Base-by-base conservation (phyloP, 2,888 invertebrate species). In the Mystacides longicornis region DNA sequence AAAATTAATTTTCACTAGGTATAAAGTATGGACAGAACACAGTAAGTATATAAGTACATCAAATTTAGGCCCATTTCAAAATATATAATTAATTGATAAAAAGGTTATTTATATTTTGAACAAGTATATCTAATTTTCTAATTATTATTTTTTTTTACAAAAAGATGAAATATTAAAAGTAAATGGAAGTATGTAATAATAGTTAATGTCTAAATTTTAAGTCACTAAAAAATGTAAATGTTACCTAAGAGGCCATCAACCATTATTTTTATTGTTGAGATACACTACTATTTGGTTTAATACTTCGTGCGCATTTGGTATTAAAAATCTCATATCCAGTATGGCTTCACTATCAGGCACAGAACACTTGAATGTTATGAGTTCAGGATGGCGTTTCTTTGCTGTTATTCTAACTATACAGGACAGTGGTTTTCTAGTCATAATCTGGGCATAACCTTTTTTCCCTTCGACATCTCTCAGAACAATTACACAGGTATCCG, bases 311-410 rank as follows among this genome's bases (percentile, higher is more conserved):
- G 95, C 93, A 67, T 94, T 89, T 3, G 93, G 93, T 70, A 96
- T 95, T 52, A 93, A 78, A 73, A 95, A 93, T 62, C 89, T 81
- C 87, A 93, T 89, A 69, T 94, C 94, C 64, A 75, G 89, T 57
- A 94, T 89, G 57, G 87, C 77, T 65, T 89, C 88, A 49, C 88
- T 90, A 67, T 90, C 86, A 2, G 87, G 86, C 55, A 86, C 81
- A 3, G 96, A 95, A 69, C 97, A 97, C 70, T 95, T 94, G 71
- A 99, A 97, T 1, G 98, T 98, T 60, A 99, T 95, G 64, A 98
- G 77, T 72, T 98, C 94, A 0, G 97, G 96, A 69, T 93, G 89
- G 55, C 89, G 84, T 70, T 95, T 95, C 69, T 95, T 93, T 11
- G 96, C 95, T 1, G 98, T 98, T 60, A 99, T 99, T 77, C 93